Conservation (phyloP, 1,140 invertebrate species). For the Drosophila nebulosa region DNA sequence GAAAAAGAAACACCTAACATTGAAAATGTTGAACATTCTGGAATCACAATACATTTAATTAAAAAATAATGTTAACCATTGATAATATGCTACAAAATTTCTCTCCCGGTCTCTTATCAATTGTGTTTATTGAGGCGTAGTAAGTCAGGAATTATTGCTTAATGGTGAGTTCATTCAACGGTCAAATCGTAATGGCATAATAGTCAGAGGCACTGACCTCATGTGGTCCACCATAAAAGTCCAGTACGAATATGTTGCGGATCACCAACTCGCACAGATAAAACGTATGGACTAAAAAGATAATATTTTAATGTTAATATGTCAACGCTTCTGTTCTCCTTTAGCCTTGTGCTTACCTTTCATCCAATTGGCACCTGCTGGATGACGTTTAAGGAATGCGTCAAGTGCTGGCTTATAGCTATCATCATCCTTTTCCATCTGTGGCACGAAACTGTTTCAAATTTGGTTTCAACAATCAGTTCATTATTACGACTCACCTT, state of each 20-base stretch:
- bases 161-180: not conserved
- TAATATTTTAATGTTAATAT: not conserved
- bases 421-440: constrained; percentile 83
- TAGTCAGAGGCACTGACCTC: constrained; percentile 85
- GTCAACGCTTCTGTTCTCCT: not conserved
- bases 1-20: not conserved
- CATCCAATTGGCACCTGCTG: constrained; percentile 85
- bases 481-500: constrained; percentile 81
- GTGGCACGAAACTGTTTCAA: not conserved
- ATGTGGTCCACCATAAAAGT: constrained; percentile 89
- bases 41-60: constrained; percentile 2
- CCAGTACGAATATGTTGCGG: constrained; percentile 86
- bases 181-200: constrained; percentile 57
- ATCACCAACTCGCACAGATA: constrained; percentile 89
- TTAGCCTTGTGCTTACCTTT: constrained; percentile 81
- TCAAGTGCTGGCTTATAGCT: constrained; percentile 85
- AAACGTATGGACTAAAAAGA: constrained; percentile 86
- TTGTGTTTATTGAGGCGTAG: not conserved
- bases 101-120: constrained; percentile 2
- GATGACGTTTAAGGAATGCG: constrained; percentile 87
- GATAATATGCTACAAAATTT: not conserved
- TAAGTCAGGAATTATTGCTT: constrained; percentile 4
- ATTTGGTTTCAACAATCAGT: not conserved
- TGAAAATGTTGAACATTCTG: not conserved
- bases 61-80: not conserved